These are phyloP conservation scores for Schizopygopsis pylzovi DNA, from an alignment of 2,797 vertebrate genomes.

Conservation along the genomic window DNA sequence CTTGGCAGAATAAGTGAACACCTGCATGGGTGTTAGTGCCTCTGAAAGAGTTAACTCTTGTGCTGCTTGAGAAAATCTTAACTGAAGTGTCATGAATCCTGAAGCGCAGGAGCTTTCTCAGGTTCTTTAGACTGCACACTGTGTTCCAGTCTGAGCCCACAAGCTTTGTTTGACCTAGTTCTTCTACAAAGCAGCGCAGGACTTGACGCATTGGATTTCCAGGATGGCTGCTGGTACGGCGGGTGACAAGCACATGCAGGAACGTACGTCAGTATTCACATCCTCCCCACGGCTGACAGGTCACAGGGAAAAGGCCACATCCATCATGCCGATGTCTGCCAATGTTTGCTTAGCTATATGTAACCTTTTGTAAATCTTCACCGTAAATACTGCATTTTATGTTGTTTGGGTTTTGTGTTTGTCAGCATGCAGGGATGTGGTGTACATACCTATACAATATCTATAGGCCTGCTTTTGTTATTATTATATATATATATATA, in stretches of 20 bases:
- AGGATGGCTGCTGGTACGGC: conserved; percentile 56
- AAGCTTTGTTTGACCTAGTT: conserved; percentile 72
- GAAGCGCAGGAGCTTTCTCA: conserved; percentile 13
- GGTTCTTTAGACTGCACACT: conserved; percentile 34
- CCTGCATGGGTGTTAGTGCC: neutral
- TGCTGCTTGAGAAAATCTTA: conserved; percentile 37
- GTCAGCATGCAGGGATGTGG: neutral
- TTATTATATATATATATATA: neutral
- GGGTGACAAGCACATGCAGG: conserved; percentile 41
- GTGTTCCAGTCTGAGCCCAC: conserved; percentile 53
- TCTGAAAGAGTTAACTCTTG: conserved; percentile 12
- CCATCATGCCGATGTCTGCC: conserved; percentile 13
- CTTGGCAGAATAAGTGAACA: neutral
- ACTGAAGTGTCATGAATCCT: conserved; percentile 45
- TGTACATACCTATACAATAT: neutral
- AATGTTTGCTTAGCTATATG: conserved; percentile 55
- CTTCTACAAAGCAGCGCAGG: conserved; percentile 66
- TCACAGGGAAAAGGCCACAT: conserved; percentile 41
- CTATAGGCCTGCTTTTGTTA: neutral
- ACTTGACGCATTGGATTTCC: conserved; percentile 62
- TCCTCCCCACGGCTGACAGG: conserved; percentile 39
- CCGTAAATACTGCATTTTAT: conserved; percentile 53
- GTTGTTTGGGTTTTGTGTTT: neutral
- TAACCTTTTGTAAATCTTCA: conserved; percentile 52
- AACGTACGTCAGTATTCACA: conserved; percentile 44